These are phyloP conservation scores for Gephyroberyx darwinii DNA, from an alignment of 2,797 vertebrate species.

Conservation along the genomic window DNA sequence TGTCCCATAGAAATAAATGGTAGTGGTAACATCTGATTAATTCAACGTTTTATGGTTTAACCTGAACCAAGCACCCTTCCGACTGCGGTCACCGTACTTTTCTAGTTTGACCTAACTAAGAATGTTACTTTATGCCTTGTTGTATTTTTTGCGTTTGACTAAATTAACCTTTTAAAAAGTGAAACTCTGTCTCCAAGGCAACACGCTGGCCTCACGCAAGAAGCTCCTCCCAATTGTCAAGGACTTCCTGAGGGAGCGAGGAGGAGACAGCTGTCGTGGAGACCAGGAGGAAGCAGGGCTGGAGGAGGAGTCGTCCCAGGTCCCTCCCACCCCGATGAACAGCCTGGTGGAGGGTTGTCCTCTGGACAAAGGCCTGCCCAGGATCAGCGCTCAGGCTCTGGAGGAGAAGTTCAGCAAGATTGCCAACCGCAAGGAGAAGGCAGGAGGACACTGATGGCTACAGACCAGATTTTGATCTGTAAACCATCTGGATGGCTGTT, in stretches of 20 bases:
- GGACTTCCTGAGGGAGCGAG: conserved; percentile 79
- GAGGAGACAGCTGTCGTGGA: conserved; percentile 35
- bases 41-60: too few relatives aligned
- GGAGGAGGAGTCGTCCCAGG: conserved; percentile 68
- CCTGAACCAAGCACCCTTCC: too few relatives aligned
- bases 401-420: conserved; percentile 88
- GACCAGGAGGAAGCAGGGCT: conserved; percentile 63
- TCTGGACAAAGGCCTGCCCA: conserved; percentile 86
- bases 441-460: not conserved
- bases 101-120: too few relatives aligned
- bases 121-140: too few relatives aligned
- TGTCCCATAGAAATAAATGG: too few relatives aligned
- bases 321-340: conserved; percentile 94
- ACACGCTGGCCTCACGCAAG: conserved; percentile 85
- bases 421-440: conserved; percentile 36
- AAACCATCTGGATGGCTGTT: too few relatives aligned
- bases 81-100: too few relatives aligned
- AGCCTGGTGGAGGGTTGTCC: conserved; percentile 95
- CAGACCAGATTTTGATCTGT: too few relatives aligned
- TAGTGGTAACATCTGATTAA: too few relatives aligned
- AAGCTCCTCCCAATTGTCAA: conserved; percentile 89
- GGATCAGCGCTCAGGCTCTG: conserved; percentile 84
- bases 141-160: too few relatives aligned
- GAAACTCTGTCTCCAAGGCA: conserved; percentile 76
- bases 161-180: too few relatives aligned